Evolutionary conservation across 2,113 vertebrate genomes (phyloP).

Genomic region (Phoenicopterus ruber): DNA sequence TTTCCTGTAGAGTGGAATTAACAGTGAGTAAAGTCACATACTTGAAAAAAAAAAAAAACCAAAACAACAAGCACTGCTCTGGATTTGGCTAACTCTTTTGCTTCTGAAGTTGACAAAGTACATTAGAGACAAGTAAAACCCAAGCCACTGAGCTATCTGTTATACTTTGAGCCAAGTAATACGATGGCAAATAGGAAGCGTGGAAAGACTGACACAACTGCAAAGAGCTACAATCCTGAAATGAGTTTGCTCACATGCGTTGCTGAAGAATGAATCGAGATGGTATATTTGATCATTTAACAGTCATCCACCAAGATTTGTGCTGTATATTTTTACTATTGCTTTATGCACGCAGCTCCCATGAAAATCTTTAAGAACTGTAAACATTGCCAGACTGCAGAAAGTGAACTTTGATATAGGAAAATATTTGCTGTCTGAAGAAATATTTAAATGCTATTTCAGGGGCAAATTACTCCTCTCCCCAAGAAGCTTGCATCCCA

Average conservation of each 20-base stretch:
- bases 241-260: background rate
- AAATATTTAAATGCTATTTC: background rate
- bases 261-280: background rate
- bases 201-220: background rate
- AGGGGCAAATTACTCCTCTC: background rate
- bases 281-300: background rate
- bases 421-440: background rate
- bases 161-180: background rate
- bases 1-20: background rate
- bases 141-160: background rate
- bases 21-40: background rate
- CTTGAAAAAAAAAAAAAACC: background rate
- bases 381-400: background rate
- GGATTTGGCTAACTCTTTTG: background rate
- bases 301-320: background rate
- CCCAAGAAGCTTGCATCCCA: background rate
- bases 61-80: background rate
- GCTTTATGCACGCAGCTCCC: background rate
- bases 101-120: background rate
- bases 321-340: background rate
- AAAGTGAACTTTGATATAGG: background rate
- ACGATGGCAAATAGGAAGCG: background rate
- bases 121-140: background rate
- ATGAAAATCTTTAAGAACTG: background rate
- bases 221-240: background rate